Evolutionary conservation across 2,797 vertebrate genomes (phyloP).

Genomic region (Menidia menidia): DNA sequence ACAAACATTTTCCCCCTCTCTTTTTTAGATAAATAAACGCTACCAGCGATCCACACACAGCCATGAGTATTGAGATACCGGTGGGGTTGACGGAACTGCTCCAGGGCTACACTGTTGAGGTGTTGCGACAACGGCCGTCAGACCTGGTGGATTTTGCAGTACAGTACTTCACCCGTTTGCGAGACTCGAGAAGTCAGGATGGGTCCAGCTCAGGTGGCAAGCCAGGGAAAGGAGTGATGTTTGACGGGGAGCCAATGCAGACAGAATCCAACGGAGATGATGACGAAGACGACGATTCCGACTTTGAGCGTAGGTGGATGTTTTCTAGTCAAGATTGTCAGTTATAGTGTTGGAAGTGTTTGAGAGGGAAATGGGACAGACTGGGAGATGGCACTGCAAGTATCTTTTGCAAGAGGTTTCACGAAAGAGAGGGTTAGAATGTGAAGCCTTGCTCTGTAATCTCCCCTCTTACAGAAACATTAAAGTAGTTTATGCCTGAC

Average conservation of each 20-base stretch:
- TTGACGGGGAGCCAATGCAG: constrained; percentile 93
- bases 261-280: constrained; percentile 90
- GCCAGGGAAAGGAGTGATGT: constrained; percentile 86
- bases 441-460: constrained; percentile 10
- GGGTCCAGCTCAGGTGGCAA: constrained; percentile 72
- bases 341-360: constrained; percentile 1
- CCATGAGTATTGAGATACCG: constrained; percentile 98
- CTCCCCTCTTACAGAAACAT: background rate
- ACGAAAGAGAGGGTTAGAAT: constrained; percentile 6
- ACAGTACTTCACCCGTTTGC: constrained; percentile 93
- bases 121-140: constrained; percentile 92
- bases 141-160: constrained; percentile 95
- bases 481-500: constrained; percentile 4
- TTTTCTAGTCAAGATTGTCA: constrained; percentile 19
- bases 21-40: constrained; percentile 50
- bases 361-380: background rate
- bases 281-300: constrained; percentile 89
- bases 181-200: constrained; percentile 87
- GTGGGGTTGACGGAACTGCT: constrained; percentile 95
- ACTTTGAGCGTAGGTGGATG: constrained; percentile 89
- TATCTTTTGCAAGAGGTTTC: background rate
- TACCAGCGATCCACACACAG: constrained; percentile 65
- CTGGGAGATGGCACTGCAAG: background rate
- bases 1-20: constrained; percentile 26
- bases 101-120: constrained; percentile 97